Conservation (phyloP, 2,113 vertebrate species). For the Sterna hirundo region DNA sequence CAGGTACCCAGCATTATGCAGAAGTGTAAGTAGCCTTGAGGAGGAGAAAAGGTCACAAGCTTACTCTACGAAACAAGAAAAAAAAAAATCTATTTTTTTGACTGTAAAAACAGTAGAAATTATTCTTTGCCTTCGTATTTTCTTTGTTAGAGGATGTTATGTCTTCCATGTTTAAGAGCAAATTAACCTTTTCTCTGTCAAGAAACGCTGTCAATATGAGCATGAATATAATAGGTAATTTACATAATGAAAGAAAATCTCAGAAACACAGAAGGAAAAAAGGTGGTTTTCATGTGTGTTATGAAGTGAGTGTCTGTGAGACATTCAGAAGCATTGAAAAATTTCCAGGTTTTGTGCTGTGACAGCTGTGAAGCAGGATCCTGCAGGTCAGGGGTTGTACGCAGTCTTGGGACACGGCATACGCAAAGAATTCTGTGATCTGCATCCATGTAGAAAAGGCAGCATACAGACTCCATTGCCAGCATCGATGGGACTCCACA, state of each 20-base stretch:
- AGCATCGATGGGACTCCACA: rapidly evolving
- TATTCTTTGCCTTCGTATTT: not conserved
- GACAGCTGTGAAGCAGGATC: not conserved
- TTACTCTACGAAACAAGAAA: slow-evolving; percentile 7
- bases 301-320: not conserved
- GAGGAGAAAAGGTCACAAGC: slow-evolving; percentile 55
- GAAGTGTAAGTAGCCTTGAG: slow-evolving; percentile 56
- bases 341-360: rapidly evolving
- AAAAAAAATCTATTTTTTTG: not conserved
- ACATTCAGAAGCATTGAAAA: not conserved
- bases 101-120: not conserved
- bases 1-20: slow-evolving; percentile 36
- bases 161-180: not conserved
- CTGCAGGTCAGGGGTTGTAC: not conserved
- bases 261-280: not conserved
- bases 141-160: not conserved
- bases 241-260: slow-evolving; percentile 9
- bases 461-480: not conserved
- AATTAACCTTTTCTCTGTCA: not conserved
- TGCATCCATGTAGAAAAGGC: not conserved
- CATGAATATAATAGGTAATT: not conserved
- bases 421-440: not conserved
- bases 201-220: not conserved
- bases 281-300: not conserved
- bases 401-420: rapidly evolving